These are phyloP conservation scores for Tympanuchus pallidicinctus DNA, from an alignment of 2,113 vertebrate species.

Conservation along the genomic window DNA sequence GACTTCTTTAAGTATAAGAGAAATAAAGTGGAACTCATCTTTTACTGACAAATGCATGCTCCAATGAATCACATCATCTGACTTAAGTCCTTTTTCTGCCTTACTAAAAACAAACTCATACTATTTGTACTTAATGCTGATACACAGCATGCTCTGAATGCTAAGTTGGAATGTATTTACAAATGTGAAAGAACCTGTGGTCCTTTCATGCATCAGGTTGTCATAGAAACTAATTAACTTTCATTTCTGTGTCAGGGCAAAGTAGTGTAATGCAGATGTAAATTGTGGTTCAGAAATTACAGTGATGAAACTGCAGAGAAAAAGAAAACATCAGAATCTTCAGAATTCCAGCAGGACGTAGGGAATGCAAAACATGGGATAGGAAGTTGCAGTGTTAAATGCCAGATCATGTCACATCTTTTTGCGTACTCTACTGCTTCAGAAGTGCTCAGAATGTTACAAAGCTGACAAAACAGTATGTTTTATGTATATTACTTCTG, in stretches of 20 bases:
- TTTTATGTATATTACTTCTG: neutral
- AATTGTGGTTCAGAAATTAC: constrained; percentile 76
- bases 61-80: constrained; percentile 64
- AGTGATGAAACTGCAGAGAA: constrained; percentile 51
- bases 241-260: constrained; percentile 79
- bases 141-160: constrained; percentile 69
- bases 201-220: constrained; percentile 79
- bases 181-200: constrained; percentile 74
- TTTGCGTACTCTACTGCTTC: constrained; percentile 43
- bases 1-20: constrained; percentile 15
- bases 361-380: constrained; percentile 37
- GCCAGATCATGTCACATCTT: constrained; percentile 43
- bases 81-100: constrained; percentile 66
- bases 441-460: constrained; percentile 41
- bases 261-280: constrained; percentile 72
- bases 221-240: constrained; percentile 85
- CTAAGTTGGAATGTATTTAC: constrained; percentile 77
- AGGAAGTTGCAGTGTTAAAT: constrained; percentile 53
- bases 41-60: constrained; percentile 54
- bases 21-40: constrained; percentile 57
- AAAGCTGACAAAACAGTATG: constrained; percentile 26
- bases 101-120: constrained; percentile 74
- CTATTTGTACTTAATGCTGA: constrained; percentile 74
- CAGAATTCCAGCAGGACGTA: constrained; percentile 62
- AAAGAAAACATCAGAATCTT: constrained; percentile 56